Conservation (phyloP, 2,113 vertebrate genomes). For the Cryptomyrus ogoouensis region DNA sequence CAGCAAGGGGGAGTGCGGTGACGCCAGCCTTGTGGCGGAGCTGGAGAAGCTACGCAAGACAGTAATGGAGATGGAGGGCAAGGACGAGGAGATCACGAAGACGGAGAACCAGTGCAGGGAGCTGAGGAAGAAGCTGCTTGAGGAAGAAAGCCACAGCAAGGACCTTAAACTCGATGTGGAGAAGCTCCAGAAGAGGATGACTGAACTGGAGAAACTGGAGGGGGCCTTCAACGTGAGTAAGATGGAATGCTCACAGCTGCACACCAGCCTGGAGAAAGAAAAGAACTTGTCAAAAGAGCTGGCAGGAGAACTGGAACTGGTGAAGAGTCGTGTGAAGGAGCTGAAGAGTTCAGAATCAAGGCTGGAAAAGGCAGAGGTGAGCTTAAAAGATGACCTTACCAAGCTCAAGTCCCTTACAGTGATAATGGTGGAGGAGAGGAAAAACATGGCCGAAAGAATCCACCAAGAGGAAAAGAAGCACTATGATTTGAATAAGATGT, state of each 20-base stretch:
- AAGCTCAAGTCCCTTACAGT: conserved; percentile 93
- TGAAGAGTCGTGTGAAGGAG: conserved; percentile 87
- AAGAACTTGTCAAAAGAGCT: conserved; percentile 81
- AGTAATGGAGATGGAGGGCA: conserved; percentile 92
- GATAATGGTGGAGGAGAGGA: conserved; percentile 87
- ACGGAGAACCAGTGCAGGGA: conserved; percentile 84
- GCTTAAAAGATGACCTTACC: conserved; percentile 84
- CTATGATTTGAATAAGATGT: conserved; percentile 74
- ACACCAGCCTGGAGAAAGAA: conserved; percentile 77
- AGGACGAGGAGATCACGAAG: conserved; percentile 92
- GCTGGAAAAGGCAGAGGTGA: conserved; percentile 84
- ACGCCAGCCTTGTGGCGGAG: conserved; percentile 84
- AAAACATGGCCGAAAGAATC: conserved; percentile 82
- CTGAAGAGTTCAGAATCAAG: conserved; percentile 83
- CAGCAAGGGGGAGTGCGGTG: conserved; percentile 79
- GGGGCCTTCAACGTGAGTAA: conserved; percentile 78
- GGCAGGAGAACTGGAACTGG: conserved; percentile 76
- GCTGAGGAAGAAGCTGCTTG: conserved; percentile 78
- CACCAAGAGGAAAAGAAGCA: conserved; percentile 86
- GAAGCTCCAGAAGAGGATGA: conserved; percentile 86
- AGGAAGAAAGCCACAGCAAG: conserved; percentile 77
- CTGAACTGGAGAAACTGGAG: conserved; percentile 83
- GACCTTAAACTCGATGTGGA: conserved; percentile 84
- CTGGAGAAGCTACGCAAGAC: conserved; percentile 85
- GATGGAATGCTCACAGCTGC: conserved; percentile 76